These are phyloP conservation scores for Adrianichthys oophorus DNA, from an alignment of 2,797 vertebrate species.

Conservation along the genomic window DNA sequence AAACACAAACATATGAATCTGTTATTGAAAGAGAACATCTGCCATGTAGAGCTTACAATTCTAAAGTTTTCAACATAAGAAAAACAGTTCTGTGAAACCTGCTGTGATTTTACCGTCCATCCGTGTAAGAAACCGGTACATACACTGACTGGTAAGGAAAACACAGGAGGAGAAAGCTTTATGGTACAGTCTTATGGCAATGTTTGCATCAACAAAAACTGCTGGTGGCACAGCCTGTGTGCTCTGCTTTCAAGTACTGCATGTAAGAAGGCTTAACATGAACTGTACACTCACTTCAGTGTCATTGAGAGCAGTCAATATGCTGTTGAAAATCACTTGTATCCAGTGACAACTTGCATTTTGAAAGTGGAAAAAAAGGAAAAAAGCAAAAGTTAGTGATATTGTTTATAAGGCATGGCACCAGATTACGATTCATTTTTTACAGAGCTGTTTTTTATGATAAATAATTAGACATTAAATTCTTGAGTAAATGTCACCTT, in stretches of 20 bases:
- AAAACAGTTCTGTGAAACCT: not conserved
- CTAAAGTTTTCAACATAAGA: constrained; percentile 1
- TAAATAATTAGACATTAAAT: not conserved
- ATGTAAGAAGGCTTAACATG: constrained; percentile 19
- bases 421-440: constrained; percentile 21
- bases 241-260: constrained; percentile 44
- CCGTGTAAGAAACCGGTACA: too few relatives aligned
- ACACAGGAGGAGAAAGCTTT: constrained; percentile 1
- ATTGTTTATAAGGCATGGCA: constrained; percentile 41
- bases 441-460: constrained; percentile 25
- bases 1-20: constrained; percentile 47
- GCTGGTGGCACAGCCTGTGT: constrained; percentile 50
- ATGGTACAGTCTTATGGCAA: constrained; percentile 2
- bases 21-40: constrained; percentile 13
- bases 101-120: not conserved
- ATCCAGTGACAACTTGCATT: constrained; percentile 34
- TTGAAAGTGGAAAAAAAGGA: constrained; percentile 5
- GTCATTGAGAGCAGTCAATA: constrained; percentile 19
- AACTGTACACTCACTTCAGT: constrained; percentile 23
- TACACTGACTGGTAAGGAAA: not conserved
- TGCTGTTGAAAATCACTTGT: constrained; percentile 17
- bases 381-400: constrained; percentile 21
- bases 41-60: constrained; percentile 16
- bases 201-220: constrained; percentile 29
- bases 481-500: constrained; percentile 36